Conservation (phyloP, 30 jellyfish, hydroid and myxozoan genomes). For the Catostylus mosaicus region DNA sequence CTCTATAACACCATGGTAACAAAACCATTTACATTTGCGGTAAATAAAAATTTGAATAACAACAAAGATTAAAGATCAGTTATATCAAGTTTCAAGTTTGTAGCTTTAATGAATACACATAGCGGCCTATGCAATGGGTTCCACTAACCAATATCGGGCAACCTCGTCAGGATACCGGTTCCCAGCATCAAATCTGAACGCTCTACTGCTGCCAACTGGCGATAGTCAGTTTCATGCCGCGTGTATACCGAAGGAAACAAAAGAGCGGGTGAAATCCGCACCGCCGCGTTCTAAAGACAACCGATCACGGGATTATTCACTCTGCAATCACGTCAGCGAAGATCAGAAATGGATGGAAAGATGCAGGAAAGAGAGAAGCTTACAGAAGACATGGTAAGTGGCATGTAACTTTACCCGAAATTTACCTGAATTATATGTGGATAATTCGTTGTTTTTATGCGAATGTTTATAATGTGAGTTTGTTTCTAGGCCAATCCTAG, state of each 20-base stretch:
- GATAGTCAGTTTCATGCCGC: conserved; percentile 68
- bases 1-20: background rate
- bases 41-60: background rate
- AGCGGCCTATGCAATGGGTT: conserved; percentile 34
- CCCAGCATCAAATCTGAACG: conserved; percentile 59
- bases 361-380: conserved; percentile 63
- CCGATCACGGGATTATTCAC: conserved; percentile 67
- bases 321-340: conserved; percentile 86
- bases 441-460: background rate
- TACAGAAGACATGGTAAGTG: conserved; percentile 77
- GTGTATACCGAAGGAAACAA: conserved; percentile 84
- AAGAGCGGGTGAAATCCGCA: conserved; percentile 82
- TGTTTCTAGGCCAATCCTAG: no score
- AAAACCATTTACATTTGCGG: background rate
- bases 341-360: conserved; percentile 82
- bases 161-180: conserved; percentile 56
- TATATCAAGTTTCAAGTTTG: no score
- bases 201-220: conserved; percentile 37
- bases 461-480: no score
- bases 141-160: conserved; percentile 60
- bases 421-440: background rate
- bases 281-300: conserved; percentile 78
- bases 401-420: no score
- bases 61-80: background rate
- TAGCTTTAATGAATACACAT: background rate